A percentile compares a stretch with the other conserved stretches of the same genome.
phyloP scores from a whole-genome alignment of 2,888 invertebrate species.

The Allacma fusca region DNA sequence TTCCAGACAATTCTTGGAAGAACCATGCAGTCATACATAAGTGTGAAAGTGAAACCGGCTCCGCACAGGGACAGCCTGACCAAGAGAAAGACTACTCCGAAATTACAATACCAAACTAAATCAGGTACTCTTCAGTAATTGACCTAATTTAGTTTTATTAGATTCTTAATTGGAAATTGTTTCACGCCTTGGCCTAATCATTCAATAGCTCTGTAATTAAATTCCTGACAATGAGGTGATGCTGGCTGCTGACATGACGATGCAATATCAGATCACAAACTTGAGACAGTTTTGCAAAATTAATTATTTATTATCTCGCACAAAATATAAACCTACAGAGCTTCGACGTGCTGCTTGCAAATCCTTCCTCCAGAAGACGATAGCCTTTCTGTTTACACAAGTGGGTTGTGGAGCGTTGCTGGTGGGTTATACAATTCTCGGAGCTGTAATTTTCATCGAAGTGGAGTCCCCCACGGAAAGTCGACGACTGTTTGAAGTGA shows the following conservation, averaged over 20 bases:
- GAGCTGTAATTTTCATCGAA: slow-evolving; percentile 62
- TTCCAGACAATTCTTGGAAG: neutral
- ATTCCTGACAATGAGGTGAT: no score
- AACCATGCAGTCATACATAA: slow-evolving; percentile 45
- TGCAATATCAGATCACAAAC: no score
- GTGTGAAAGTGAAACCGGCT: slow-evolving; percentile 33
- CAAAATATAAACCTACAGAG: slow-evolving; percentile 11
- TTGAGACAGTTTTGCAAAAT: no score
- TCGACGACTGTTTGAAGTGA: slow-evolving; percentile 54
- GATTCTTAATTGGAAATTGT: no score
- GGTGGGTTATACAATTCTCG: slow-evolving; percentile 63
- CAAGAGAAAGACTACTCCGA: neutral
- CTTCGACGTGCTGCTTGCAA: slow-evolving; percentile 17
- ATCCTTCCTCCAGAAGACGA: slow-evolving; percentile 56
- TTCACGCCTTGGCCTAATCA: no score
- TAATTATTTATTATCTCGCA: no score
- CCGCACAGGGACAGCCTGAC: slow-evolving; percentile 17
- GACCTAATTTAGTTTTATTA: neutral
- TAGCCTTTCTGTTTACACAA: slow-evolving; percentile 59
- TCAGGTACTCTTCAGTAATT: slow-evolving; percentile 1
- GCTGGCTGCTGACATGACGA: no score
- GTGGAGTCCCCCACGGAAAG: slow-evolving; percentile 61
- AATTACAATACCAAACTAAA: slow-evolving; percentile 20
- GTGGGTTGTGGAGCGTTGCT: slow-evolving; percentile 63
- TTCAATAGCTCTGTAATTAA: no score